Base-by-base conservation (phyloP, 2,888 invertebrate genomes). In the Schizotus pectinicornis region DNA sequence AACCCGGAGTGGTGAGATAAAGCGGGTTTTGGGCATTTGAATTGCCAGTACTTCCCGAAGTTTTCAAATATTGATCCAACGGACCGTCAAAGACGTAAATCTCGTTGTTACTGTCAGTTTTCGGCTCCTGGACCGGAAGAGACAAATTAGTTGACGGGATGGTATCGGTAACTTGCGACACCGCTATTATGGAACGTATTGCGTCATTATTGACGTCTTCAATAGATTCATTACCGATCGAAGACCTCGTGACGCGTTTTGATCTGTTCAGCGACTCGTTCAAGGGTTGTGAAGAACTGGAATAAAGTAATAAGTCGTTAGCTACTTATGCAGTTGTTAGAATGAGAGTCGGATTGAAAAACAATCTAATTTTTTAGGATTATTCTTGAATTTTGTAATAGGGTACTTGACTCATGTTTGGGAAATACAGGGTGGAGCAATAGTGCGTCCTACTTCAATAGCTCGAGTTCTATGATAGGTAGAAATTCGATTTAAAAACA, bases 181-280 rank as follows among this genome's bases (percentile, higher is more conserved):
- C 59, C 30, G 62, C 62, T n/a, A 68, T 63, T 34, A 69, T 69
- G 2, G 67, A 67, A 47, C 59, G 64, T 31, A 68, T 47, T 6
- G 70, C 70, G n/a, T 61, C 71, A 9, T 66, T 56, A 55, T 67
- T 71, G 50, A 67, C 66, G 31, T 60, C 61, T n/a, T 70, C 68
- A 9, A 71, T 59, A 30, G 38, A 31, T 43, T 1, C 22, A 22
- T 41, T 1, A 22, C 6, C n/a, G 12, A 14, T 6, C 14, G 41
- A 38, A 7, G 12, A 30, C 32, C 42, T 11, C 22, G 30, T 9
- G 11, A 35, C 11, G n/a, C 11, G n/a, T 11, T 9, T 9, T 35
- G 11, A 35, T 11, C 7, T 30, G 22, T n/a, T 22, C 6, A 42
- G 2, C 2, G 32, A 42, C 3, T 22, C 22, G 14, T 31, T 14